Percentiles rank a stretch among this genome's conserved stretches.
Evolutionary conservation across 2,113 vertebrate genomes (phyloP).

Genomic region (Pangasianodon hypophthalmus): DNA sequence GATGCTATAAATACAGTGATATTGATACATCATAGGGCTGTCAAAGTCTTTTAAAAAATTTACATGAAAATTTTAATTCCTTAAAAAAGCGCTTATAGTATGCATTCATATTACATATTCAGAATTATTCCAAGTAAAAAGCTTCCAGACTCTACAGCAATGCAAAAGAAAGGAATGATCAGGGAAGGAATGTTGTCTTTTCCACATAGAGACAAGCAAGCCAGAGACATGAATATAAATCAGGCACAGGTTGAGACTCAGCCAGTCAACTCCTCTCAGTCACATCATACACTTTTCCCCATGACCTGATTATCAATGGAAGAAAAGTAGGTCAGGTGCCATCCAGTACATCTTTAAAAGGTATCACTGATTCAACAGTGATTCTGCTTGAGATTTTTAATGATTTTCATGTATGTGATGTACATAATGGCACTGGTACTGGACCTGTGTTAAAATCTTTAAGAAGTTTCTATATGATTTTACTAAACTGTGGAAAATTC

Average conservation of each 20-base stretch:
- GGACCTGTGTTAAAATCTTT: not conserved
- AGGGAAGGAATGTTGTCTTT: not conserved
- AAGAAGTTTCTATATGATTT: not conserved
- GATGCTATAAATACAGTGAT: not conserved
- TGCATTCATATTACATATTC: not conserved
- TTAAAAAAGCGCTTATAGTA: not conserved
- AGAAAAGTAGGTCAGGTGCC: slow-evolving; percentile 2
- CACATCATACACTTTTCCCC: not conserved
- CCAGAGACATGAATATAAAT: slow-evolving; percentile 9
- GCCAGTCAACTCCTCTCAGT: not conserved
- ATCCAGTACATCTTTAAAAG: not conserved
- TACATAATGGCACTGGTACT: not conserved
- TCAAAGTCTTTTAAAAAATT: not conserved
- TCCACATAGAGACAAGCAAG: not conserved
- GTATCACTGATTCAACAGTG: not conserved
- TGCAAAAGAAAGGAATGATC: not conserved
- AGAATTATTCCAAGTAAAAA: not conserved
- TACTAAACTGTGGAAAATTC: not conserved
- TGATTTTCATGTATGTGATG: not conserved
- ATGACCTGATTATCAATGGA: not conserved
- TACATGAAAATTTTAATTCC: not conserved
- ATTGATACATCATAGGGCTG: not conserved
- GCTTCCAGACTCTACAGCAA: not conserved
- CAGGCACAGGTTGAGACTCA: not conserved
- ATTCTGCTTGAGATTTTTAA: not conserved